A percentile compares a stretch with the other conserved stretches of the same genome.
Conservation (phyloP, 64 coral and sea anemone species). For the Montipora cactus region DNA sequence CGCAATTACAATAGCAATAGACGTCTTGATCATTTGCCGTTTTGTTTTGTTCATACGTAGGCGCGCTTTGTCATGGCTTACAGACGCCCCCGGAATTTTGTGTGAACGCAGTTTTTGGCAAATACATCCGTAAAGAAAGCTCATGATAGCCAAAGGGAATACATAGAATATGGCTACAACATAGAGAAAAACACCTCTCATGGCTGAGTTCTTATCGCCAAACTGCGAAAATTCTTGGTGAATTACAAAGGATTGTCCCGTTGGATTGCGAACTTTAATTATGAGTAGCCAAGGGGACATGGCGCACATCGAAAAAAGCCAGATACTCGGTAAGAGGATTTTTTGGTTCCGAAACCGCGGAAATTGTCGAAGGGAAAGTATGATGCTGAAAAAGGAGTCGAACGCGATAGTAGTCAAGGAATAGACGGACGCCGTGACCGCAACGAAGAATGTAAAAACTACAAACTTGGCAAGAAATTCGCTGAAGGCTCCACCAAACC, state of each 20-base stretch:
- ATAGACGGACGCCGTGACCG: slow-evolving; percentile 1
- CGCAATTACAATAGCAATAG: not conserved
- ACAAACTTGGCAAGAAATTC: not conserved
- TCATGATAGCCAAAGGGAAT: not conserved
- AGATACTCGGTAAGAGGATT: not conserved
- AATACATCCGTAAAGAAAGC: slow-evolving; percentile 14
- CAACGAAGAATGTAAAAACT: not conserved
- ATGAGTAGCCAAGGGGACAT: slow-evolving; percentile 30
- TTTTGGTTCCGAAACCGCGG: slow-evolving; percentile 21
- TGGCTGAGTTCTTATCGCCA: not conserved
- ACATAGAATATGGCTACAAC: not conserved
- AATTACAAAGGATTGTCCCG: not conserved
- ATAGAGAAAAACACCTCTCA: not conserved
- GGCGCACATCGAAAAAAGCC: slow-evolving; percentile 7
- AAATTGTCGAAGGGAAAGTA: not conserved
- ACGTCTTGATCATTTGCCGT: slow-evolving; percentile 9
- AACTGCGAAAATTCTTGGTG: not conserved
- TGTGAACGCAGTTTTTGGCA: not conserved
- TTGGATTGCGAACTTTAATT: not conserved
- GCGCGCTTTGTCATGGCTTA: not conserved
- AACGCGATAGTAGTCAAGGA: slow-evolving; percentile 10
- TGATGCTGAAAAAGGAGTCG: slow-evolving; percentile 26
- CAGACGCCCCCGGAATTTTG: not conserved
- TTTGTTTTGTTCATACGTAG: not conserved
- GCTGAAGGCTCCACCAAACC: slow-evolving; percentile 9